A percentile compares a stretch with the other conserved stretches of the same genome.
phyloP scores from a whole-genome alignment of 2,888 invertebrate species.

The Harpagoxenus sublaevis region DNA sequence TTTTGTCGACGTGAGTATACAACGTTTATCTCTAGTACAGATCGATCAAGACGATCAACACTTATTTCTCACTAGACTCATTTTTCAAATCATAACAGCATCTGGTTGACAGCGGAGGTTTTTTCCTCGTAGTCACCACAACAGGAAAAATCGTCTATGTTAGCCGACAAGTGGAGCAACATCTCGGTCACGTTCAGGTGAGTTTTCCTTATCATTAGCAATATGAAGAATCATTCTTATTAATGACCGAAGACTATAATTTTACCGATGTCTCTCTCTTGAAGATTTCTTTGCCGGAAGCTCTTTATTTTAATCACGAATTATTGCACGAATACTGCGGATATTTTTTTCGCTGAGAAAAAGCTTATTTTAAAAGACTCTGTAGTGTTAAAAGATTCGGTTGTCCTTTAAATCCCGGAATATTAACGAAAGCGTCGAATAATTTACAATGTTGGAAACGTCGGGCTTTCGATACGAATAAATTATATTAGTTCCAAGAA shows the following conservation, averaged over 20 bases:
- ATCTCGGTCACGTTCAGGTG: constrained; percentile 95
- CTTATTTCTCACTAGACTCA: constrained; percentile 15
- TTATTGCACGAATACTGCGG: background rate
- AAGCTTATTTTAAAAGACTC: constrained; percentile 12
- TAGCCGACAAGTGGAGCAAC: constrained; percentile 94
- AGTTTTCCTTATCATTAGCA: constrained; percentile 68
- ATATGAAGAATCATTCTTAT: background rate
- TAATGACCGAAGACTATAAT: background rate
- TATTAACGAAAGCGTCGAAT: background rate
- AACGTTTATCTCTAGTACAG: constrained; percentile 15
- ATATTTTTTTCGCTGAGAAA: background rate
- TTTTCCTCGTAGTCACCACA: constrained; percentile 93
- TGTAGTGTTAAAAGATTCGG: background rate
- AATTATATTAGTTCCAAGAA: constrained; percentile 10
- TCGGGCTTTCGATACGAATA: background rate
- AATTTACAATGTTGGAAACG: background rate
- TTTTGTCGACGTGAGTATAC: constrained; percentile 85
- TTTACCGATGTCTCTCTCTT: background rate
- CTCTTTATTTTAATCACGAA: background rate
- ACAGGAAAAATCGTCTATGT: constrained; percentile 95
- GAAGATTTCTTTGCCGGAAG: background rate
- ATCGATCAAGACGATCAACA: constrained; percentile 9
- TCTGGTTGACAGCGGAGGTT: constrained; percentile 90
- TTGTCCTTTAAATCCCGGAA: background rate
- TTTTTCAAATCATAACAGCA: constrained; percentile 66